Conservation (phyloP, 2,113 vertebrate species). For the Osmerus mordax region DNA sequence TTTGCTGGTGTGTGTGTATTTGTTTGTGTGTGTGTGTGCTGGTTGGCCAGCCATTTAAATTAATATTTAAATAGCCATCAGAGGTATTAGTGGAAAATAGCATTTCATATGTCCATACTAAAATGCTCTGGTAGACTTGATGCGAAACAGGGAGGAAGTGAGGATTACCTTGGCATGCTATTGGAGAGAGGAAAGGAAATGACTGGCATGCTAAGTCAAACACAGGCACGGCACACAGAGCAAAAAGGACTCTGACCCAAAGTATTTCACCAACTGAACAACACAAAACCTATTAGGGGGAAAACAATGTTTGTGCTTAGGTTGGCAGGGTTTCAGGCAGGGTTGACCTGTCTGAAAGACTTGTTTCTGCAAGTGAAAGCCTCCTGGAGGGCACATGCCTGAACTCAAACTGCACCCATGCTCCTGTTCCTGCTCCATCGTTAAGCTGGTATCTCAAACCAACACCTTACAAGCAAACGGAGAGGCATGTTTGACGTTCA, state of each 20-base stretch:
- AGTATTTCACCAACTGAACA: constrained; percentile 25
- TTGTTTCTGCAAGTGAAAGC: background rate
- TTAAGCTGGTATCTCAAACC: too few relatives aligned
- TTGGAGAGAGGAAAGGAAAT: constrained; percentile 18
- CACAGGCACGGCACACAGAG: too few relatives aligned
- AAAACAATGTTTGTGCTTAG: too few relatives aligned
- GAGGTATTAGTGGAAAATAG: constrained; percentile 42
- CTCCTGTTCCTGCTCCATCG: too few relatives aligned
- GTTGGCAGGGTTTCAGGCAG: too few relatives aligned
- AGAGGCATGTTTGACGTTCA: background rate
- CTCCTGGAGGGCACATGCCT: too few relatives aligned
- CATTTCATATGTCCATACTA: constrained; percentile 45
- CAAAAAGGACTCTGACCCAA: background rate
- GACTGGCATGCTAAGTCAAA: constrained; percentile 1
- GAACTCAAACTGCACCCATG: too few relatives aligned
- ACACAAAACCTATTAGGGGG: constrained; percentile 11
- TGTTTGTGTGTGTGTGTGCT: background rate
- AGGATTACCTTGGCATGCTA: constrained; percentile 3
- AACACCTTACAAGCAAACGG: background rate
- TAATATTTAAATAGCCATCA: constrained; percentile 62
- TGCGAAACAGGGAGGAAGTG: constrained; percentile 23
- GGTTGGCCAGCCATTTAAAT: constrained; percentile 58
- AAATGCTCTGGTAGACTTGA: constrained; percentile 47
- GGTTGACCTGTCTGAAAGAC: background rate
- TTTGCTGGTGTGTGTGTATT: constrained; percentile 24